These are phyloP conservation scores for Orchestes rusci DNA, from an alignment of 2,888 invertebrate species.

Conservation along the genomic window DNA sequence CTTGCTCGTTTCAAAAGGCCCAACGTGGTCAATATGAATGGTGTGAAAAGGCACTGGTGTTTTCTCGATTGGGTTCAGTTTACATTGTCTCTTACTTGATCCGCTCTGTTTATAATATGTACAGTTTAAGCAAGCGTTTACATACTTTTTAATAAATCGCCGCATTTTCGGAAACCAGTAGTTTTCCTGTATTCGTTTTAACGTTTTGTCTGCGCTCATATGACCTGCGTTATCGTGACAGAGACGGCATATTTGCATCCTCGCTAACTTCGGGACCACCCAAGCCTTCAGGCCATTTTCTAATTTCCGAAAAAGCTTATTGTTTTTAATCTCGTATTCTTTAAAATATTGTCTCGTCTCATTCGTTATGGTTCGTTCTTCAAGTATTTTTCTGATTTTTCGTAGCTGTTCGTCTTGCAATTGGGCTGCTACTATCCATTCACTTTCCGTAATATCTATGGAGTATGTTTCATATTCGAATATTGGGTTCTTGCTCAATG, in stretches of 20 bases:
- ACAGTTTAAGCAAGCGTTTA: conserved; percentile 6
- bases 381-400: conserved; percentile 11
- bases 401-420: conserved; percentile 9
- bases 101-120: conserved; percentile 2
- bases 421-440: too few relatives aligned
- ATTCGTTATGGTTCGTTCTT: conserved; percentile 8
- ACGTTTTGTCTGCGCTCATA: conserved; percentile 10
- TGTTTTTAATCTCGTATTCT: too few relatives aligned
- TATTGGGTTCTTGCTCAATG: conserved; percentile 17
- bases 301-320: too few relatives aligned
- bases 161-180: conserved; percentile 11
- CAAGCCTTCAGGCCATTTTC: too few relatives aligned
- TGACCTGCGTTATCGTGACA: conserved; percentile 10
- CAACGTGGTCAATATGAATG: conserved; percentile 5
- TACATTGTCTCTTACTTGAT: conserved; percentile 1
- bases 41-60: too few relatives aligned
- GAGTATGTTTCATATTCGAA: conserved; percentile 4
- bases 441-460: conserved; percentile 9
- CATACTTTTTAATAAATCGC: too few relatives aligned
- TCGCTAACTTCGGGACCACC: conserved; percentile 4
- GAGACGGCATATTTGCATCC: conserved; percentile 5
- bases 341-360: too few relatives aligned
- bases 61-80: too few relatives aligned
- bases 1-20: not conserved
- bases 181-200: conserved; percentile 5